Evolutionary conservation across 2,888 invertebrate species (phyloP), one percentile per base, ranked within the genome.

Genomic region (Hermaeophaga mercurialis): DNA sequence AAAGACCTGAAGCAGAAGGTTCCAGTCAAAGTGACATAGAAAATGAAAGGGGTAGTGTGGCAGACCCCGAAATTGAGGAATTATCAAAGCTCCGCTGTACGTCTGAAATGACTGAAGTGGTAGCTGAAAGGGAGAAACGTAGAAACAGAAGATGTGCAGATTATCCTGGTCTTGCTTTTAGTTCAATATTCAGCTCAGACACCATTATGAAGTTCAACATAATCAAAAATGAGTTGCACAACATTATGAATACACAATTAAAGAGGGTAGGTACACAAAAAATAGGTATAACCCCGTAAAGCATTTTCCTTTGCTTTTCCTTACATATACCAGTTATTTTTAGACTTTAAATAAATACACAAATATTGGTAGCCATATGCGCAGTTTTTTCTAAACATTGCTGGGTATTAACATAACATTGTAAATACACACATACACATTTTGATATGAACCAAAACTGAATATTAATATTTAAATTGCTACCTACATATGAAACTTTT

Each of bases 181-280:
- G 90, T 67, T 94, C 94, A 62, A 90, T 94, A 75, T 95, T 95
- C 81, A 94, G 94, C 74, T 95, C 96, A 54, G 96, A 95, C 76
- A 96, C 96, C 7, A 89, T 96, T 88, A 96, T 97, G 91, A 96
- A 96, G 82, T 96, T 96, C 80, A 93, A 91, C 78, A 89, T 97
- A 68, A 97, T 97, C 77, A 89, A 90, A 78, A 96, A 96, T 79
- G 97, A 97, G 82, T 85, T 97, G 77, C 95, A 96, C 83, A 97
- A 97, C 82, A 94, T 96, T 78, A 92, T 94, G 86, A 91, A 94
- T 79, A 94, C 94, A 78, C 95, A 96, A 78, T 84, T 97, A 68
- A 94, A 92, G 85, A 87, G 95, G 95, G 96, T 96, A 89, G 85
- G 88, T 68, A 56, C 59, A 48, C 33, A 12, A 34, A 38, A 17